Conservation (phyloP, 2,797 vertebrate genomes). For the Epinephelus malabaricus region DNA sequence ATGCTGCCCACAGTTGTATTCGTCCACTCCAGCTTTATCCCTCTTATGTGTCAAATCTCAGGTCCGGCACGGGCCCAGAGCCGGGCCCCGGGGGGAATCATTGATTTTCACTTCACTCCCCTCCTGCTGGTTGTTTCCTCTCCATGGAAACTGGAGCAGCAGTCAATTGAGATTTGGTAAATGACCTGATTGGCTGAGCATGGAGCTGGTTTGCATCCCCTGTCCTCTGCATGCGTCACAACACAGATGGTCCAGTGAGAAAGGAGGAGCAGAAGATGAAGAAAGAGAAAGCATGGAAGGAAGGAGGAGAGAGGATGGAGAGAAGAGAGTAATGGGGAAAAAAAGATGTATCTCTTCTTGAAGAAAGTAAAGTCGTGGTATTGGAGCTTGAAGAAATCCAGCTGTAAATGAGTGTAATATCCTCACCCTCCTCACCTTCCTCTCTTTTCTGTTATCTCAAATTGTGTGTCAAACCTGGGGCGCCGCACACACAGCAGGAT, state of each 20-base stretch:
- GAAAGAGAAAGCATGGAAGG: not conserved
- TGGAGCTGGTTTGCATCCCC: constrained; percentile 47
- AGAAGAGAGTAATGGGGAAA: not conserved
- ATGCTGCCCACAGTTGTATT: not conserved
- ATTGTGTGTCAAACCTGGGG: constrained; percentile 4
- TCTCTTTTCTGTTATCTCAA: constrained; percentile 16
- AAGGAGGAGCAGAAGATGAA: constrained; percentile 3
- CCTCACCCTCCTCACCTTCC: not conserved
- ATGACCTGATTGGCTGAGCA: constrained; percentile 67
- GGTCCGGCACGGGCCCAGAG: constrained; percentile 20
- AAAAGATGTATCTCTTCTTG: not conserved
- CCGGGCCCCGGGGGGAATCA: constrained; percentile 45
- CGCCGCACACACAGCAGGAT: constrained; percentile 17
- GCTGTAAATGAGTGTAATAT: constrained; percentile 8
- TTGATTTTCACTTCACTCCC: constrained; percentile 55
- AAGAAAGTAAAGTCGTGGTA: constrained; percentile 2
- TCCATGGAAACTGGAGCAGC: constrained; percentile 80
- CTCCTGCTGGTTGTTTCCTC: constrained; percentile 58
- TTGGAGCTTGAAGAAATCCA: constrained; percentile 22
- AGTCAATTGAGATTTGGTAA: constrained; percentile 74
- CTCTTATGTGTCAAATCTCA: constrained; percentile 41
- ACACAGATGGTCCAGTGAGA: constrained; percentile 45
- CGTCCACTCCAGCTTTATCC: constrained; percentile 29
- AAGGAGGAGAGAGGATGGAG: not conserved
- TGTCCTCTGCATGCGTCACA: constrained; percentile 58